A percentile compares a stretch with the other conserved stretches of the same genome.
Evolutionary conservation across 2,888 invertebrate species (phyloP).

Genomic region (Watsonalla binaria): DNA sequence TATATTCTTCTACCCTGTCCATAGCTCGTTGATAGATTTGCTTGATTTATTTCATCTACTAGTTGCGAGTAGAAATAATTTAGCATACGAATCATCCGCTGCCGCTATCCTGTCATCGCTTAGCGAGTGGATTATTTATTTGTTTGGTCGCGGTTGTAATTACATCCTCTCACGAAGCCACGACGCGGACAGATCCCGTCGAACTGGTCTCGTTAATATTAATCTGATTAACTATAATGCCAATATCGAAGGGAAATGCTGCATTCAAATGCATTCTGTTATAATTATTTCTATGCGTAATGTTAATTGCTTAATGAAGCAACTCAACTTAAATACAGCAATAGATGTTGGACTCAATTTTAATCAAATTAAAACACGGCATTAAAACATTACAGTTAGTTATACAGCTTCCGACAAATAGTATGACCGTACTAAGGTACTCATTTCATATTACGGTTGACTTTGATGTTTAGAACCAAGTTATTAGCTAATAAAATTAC

Average conservation of each 20-base stretch:
- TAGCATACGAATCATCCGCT: slow-evolving; percentile 24
- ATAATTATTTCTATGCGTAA: background rate
- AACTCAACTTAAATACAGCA: background rate
- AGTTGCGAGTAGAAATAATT: slow-evolving; percentile 16
- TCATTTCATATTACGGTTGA: background rate
- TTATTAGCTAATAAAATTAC: too few relatives aligned
- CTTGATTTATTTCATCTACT: background rate
- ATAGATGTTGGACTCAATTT: background rate
- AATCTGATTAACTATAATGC: slow-evolving; percentile 63
- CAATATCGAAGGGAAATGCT: slow-evolving; percentile 28
- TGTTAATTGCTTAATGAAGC: background rate
- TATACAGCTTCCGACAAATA: background rate
- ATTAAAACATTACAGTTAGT: background rate
- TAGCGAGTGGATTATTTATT: slow-evolving; percentile 56
- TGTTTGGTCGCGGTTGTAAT: slow-evolving; percentile 59
- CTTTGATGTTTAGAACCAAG: too few relatives aligned
- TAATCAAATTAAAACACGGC: background rate
- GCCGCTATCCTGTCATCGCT: slow-evolving; percentile 52
- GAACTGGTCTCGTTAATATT: slow-evolving; percentile 57
- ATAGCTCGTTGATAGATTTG: too few relatives aligned
- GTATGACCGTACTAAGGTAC: background rate
- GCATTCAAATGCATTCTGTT: background rate
- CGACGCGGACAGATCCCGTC: slow-evolving; percentile 39
- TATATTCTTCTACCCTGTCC: too few relatives aligned
- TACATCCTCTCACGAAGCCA: slow-evolving; percentile 50